These are phyloP conservation scores for Oligia fasciuncula DNA, from an alignment of 2,888 invertebrate genomes.

Conservation along the genomic window DNA sequence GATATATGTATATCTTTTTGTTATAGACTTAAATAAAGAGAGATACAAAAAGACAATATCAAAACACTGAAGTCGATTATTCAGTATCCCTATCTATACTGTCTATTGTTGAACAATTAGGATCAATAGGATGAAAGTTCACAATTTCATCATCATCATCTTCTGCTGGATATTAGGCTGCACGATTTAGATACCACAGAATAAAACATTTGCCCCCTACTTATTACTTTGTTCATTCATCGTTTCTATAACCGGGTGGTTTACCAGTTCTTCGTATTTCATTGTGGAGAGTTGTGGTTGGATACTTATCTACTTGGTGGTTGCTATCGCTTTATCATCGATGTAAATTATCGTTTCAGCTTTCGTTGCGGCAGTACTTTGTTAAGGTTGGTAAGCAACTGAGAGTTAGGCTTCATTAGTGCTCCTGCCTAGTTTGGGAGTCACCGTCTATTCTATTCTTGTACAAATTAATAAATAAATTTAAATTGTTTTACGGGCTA, in stretches of 20 bases:
- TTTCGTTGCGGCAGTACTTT: slow-evolving; percentile 44
- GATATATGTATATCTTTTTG: neutral
- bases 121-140: too few relatives aligned
- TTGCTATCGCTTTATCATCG: slow-evolving; percentile 60
- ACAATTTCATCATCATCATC: neutral
- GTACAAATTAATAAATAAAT: too few relatives aligned
- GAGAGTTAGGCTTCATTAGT: neutral
- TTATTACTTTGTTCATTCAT: neutral
- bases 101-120: too few relatives aligned
- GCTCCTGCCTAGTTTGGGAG: too few relatives aligned
- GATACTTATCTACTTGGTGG: neutral
- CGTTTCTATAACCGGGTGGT: neutral
- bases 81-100: too few relatives aligned
- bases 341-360: slow-evolving; percentile 55
- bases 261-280: neutral
- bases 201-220: neutral
- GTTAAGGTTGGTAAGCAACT: slow-evolving; percentile 43
- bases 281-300: neutral
- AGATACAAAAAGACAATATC: neutral
- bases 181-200: neutral
- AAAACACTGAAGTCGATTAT: neutral
- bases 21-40: too few relatives aligned
- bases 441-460: too few relatives aligned
- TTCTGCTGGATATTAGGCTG: neutral
- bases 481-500: slow-evolving; percentile 19